Base-by-base conservation (phyloP, 2,797 vertebrate genomes). In the Serranus cabrilla region DNA sequence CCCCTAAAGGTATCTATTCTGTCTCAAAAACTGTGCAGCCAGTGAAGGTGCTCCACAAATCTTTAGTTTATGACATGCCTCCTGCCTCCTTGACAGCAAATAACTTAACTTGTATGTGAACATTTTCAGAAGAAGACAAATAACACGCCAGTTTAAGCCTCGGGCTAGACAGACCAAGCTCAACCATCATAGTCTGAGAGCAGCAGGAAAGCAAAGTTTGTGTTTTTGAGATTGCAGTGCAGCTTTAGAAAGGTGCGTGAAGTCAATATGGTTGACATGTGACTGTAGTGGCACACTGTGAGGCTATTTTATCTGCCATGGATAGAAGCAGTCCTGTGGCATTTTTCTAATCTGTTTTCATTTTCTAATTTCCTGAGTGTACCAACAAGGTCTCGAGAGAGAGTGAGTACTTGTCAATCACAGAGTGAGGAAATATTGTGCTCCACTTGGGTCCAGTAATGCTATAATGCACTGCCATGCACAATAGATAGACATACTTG, bases 361-460 rank as follows among this genome's bases (percentile, higher is more conserved):
- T 88, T 89, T 90, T 87, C 84, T 87, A 89, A 93, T 91, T 92
- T 90, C 82, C 84, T 78, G 85, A 80, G 81, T 84, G 73, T 83
- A 83, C 75, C 75, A 78, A 70, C 65, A 82, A 82, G 80, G 83
- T 80, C 81, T 75, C 68, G 21, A 42, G 71, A 51, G 71, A 51
- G 77, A 87, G 78, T 69, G 74, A 83, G 59, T 60, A 55, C 79
- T 87, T 92, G 83, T 87, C 85, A 90, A 25, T 90, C 87, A 85
- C 67, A 57, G 34, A 11, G 43, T 52, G 51, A 59, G 21, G 46
- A 84, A 78, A 83, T 77, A 58, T 51, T 52, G 52, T 67, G 69
- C 76, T 62, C 59, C 37, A 49, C 55, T 52, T 16, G 51, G 74
- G 63, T 79, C 54, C 27, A 34, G 71, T 61, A 61, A 76, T 50